These are phyloP conservation scores for Chironomus striatipennis DNA, from an alignment of 1,140 invertebrate genomes.

Conservation along the genomic window DNA sequence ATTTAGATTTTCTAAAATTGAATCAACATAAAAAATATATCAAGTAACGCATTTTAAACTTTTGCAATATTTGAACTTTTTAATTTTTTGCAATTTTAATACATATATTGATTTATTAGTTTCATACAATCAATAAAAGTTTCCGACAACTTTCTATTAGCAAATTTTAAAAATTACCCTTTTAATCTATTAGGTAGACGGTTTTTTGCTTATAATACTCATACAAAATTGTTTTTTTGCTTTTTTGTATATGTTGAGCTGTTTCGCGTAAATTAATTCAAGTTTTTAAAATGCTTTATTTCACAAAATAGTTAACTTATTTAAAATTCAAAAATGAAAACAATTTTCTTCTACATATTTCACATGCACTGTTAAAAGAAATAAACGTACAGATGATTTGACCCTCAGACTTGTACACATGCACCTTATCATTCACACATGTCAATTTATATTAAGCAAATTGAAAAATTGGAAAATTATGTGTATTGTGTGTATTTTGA, in stretches of 20 bases:
- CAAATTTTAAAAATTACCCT: neutral
- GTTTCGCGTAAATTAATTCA: slow-evolving; percentile 11
- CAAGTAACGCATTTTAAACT: neutral
- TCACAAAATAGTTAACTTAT: neutral
- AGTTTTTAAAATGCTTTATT: neutral
- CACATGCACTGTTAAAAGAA: neutral
- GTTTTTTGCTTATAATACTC: neutral
- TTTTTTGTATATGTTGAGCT: neutral
- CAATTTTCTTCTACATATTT: neutral
- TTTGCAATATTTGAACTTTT: too few relatives aligned
- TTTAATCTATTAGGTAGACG: neutral
- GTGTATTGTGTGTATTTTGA: neutral
- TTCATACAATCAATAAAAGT: too few relatives aligned
- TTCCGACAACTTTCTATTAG: too few relatives aligned
- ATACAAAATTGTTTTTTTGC: neutral
- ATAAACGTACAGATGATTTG: neutral
- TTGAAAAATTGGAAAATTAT: slow-evolving; percentile 20
- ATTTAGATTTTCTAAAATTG: neutral
- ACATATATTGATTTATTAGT: neutral
- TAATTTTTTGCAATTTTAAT: neutral
- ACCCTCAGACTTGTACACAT: neutral
- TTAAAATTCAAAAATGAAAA: slow-evolving; percentile 9
- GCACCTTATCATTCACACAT: slow-evolving; percentile 15
- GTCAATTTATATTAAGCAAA: slow-evolving; percentile 16
- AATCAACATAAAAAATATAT: neutral